These are phyloP conservation scores for Stegophylla sp. DNA, from an alignment of 2,888 invertebrate genomes.

Conservation along the genomic window DNA sequence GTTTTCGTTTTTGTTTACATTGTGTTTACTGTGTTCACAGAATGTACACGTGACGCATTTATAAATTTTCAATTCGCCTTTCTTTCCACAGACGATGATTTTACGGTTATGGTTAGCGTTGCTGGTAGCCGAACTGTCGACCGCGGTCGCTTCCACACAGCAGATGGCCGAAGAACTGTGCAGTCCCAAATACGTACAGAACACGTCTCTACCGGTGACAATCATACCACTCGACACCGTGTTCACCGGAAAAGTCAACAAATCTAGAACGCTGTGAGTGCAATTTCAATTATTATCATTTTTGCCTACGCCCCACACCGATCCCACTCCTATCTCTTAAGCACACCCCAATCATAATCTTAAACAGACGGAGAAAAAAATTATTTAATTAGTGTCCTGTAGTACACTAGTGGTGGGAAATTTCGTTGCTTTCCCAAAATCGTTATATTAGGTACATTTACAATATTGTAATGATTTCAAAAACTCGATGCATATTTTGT, in stretches of 20 bases:
- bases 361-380: no score
- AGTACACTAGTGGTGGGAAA: no score
- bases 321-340: no score
- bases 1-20: not conserved
- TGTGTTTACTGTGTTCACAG: no score
- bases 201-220: not conserved
- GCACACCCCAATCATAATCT: no score
- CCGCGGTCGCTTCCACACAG: not conserved
- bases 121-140: slow-evolving; percentile 21
- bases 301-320: not conserved
- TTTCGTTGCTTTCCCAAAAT: no score
- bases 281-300: not conserved
- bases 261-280: slow-evolving; percentile 36
- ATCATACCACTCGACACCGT: not conserved
- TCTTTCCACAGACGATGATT: slow-evolving; percentile 30
- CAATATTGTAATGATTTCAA: no score
- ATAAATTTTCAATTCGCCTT: not conserved
- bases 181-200: slow-evolving; percentile 2
- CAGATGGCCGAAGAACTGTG: not conserved
- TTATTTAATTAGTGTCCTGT: no score
- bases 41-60: no score
- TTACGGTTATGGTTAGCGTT: slow-evolving; percentile 35
- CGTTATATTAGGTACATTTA: not conserved
- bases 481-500: no score
- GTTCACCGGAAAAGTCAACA: not conserved